Percentiles rank a stretch among this genome's conserved stretches.
These are phyloP conservation scores for Danionella dracula DNA, from an alignment of 2,797 vertebrate genomes.

Conservation along the genomic window DNA sequence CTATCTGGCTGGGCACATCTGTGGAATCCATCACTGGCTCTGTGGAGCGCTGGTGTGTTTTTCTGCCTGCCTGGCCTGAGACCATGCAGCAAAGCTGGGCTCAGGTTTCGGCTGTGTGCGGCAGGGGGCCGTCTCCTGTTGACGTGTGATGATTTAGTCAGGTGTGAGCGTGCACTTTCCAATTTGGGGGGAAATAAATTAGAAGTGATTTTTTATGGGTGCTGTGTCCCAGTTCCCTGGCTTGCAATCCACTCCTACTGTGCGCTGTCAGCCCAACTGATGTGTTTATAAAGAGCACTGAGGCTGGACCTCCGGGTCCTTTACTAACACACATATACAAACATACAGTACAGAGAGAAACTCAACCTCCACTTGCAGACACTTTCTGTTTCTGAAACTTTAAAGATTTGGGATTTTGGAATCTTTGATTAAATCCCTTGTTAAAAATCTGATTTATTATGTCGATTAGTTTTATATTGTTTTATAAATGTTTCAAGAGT, in stretches of 20 bases:
- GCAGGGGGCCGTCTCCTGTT: conserved; percentile 94
- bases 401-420: too few relatives aligned
- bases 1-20: conserved; percentile 80
- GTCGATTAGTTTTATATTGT: too few relatives aligned
- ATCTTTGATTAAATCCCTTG: too few relatives aligned
- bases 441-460: too few relatives aligned
- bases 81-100: conserved; percentile 88
- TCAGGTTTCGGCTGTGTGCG: conserved; percentile 91
- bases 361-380: too few relatives aligned
- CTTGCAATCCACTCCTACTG: conserved; percentile 67
- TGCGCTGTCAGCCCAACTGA: conserved; percentile 88
- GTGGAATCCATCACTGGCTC: conserved; percentile 87
- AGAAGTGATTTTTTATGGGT: conserved; percentile 95
- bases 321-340: conserved; percentile 33
- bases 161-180: conserved; percentile 99
- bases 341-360: conserved; percentile 6
- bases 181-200: conserved; percentile 99
- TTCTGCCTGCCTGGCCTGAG: conserved; percentile 78
- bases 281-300: conserved; percentile 93
- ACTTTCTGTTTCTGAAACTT: too few relatives aligned
- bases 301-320: conserved; percentile 47
- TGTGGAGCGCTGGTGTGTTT: conserved; percentile 63
- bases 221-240: conserved; percentile 79
- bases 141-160: conserved; percentile 99
- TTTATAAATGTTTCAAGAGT: too few relatives aligned